phyloP scores from a whole-genome alignment of 2,113 vertebrate species.

The Trogon surrucura region DNA sequence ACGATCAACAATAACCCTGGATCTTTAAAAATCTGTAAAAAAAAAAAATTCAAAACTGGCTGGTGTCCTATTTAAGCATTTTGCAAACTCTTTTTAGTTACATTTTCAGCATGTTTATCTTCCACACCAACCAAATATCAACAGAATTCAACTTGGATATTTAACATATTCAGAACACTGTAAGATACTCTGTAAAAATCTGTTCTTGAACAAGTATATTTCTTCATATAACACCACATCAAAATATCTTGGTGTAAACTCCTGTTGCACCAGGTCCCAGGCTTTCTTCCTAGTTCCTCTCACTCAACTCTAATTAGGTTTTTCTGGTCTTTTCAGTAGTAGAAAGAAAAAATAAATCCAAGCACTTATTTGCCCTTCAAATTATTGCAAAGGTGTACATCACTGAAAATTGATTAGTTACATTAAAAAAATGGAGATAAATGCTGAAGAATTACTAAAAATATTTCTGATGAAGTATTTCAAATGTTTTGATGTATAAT shows the following conservation, averaged over 20 bases:
- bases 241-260: constrained; percentile 6
- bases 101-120: not conserved
- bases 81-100: not conserved
- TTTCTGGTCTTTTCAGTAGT: not conserved
- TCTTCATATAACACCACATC: not conserved
- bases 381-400: not conserved
- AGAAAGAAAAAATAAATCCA: not conserved
- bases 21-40: not conserved
- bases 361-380: not conserved
- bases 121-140: not conserved
- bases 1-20: not conserved
- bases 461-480: not conserved
- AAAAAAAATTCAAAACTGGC: not conserved
- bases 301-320: not conserved
- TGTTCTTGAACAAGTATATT: not conserved
- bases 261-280: not conserved
- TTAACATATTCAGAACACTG: constrained; percentile 5
- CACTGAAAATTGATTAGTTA: not conserved
- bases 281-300: not conserved
- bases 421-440: not conserved
- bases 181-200: not conserved
- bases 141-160: not conserved
- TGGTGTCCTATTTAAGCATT: constrained; percentile 12
- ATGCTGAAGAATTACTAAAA: not conserved
- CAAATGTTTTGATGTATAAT: not conserved